Base-by-base conservation (phyloP, 92 coral and sea anemone species). In the Plumapathes pennacea region DNA sequence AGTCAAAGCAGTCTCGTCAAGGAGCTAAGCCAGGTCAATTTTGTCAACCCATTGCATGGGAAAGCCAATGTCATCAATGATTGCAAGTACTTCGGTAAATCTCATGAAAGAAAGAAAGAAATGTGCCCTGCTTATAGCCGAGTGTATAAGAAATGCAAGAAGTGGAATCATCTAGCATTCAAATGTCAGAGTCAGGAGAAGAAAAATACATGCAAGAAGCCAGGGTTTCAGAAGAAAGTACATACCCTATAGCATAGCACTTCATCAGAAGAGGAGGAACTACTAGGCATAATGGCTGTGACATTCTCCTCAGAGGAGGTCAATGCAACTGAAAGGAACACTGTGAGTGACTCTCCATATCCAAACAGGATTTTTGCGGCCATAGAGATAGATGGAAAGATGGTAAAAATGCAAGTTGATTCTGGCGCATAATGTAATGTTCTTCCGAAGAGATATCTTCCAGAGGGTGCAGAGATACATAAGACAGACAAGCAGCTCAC, bases 91-190 rank as follows among this genome's bases (percentile, higher is more conserved):
- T n/a, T n/a, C n/a, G 72, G 72, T 28, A 21, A 60, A 22, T 20
- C 37, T n/a, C 73, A 72, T 30, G 54, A 43, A 43, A 43, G 57
- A 45, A 39, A 39, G n/a, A 62, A 56, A 51, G 15, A 63, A 7
- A 72, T 62, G 36, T 71, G 79, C 39, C 79, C 72, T 9, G 79
- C 79, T n/a, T n/a, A n/a, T n/a, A n/a, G n/a, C n/a, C n/a, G n/a
- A n/a, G n/a, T n/a, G n/a, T n/a, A n/a, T n/a, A 6, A 32, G 7
- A 62, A 51, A 1, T 74, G 57, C 32, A 33, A 67, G 12, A 54
- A 74, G 21, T 7, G 41, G 50, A 74, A 74, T 26, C 77, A 59
- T 25, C 25, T 50, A 10, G 74, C 54, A 6, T 11, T 7, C 38
- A 40, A 50, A 45, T 54, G 29, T 26, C 56, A 4, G 20, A 41